Evolutionary conservation across 2,888 invertebrate genomes (phyloP).

Genomic region (Lochmaea crataegi): DNA sequence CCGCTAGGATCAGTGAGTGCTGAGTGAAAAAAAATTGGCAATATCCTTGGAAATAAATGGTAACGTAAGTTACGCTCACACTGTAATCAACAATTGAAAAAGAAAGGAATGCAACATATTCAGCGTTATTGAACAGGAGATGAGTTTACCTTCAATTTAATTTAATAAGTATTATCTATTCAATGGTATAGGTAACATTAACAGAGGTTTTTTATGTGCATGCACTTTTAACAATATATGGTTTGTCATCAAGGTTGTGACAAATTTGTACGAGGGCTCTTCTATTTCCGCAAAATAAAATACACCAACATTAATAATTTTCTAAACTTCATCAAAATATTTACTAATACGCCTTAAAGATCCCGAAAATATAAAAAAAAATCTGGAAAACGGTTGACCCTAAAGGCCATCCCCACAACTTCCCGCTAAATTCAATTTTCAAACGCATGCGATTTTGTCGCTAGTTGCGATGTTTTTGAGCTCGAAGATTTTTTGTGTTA

Average conservation of each 20-base stretch:
- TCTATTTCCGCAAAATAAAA: neutral
- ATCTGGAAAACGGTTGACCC: too few species aligned
- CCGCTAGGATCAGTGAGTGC: too few species aligned
- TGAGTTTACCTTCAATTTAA: slow-evolving; percentile 38
- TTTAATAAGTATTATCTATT: slow-evolving; percentile 34
- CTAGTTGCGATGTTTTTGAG: too few species aligned
- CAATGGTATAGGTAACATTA: slow-evolving; percentile 26
- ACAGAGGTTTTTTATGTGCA: slow-evolving; percentile 8
- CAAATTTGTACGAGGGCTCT: neutral
- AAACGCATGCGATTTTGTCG: too few species aligned
- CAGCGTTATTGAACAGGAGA: slow-evolving; percentile 34
- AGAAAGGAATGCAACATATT: slow-evolving; percentile 36
- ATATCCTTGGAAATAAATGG: too few species aligned
- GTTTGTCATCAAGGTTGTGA: slow-evolving; percentile 7
- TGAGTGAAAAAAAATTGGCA: too few species aligned
- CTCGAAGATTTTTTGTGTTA: too few species aligned
- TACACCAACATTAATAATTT: too few species aligned
- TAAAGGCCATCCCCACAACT: too few species aligned
- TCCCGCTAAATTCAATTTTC: too few species aligned
- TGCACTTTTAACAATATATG: slow-evolving; percentile 12
- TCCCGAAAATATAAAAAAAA: too few species aligned
- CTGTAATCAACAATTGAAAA: slow-evolving; percentile 26
- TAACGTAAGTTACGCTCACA: slow-evolving; percentile 2
- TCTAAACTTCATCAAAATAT: neutral
- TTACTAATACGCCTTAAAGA: neutral